Percentiles rank a stretch among this genome's conserved stretches.
These are phyloP conservation scores for Pristionchus fissidentatus DNA, from an alignment of 2,888 invertebrate species.

Conservation along the genomic window DNA sequence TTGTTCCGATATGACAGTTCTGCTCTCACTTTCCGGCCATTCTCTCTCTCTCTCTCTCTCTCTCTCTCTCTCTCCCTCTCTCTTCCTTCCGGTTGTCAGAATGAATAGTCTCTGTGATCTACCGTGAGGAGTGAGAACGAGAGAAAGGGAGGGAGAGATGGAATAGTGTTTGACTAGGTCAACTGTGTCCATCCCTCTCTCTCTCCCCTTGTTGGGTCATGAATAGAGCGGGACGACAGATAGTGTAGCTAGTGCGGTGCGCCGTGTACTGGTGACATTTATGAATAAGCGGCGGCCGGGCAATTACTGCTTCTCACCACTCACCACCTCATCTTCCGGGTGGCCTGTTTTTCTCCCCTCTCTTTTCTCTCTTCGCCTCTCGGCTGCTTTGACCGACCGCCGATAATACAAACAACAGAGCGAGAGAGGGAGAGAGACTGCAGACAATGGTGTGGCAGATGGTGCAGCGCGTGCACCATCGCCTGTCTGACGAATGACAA, in stretches of 20 bases:
- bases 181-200: too few species aligned
- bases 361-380: background rate
- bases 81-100: background rate
- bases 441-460: background rate
- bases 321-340: constrained; percentile 22
- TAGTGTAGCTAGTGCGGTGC: background rate
- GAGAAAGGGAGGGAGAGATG: too few species aligned
- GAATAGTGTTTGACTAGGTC: constrained; percentile 36
- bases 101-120: constrained; percentile 21
- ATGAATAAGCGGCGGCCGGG: constrained; percentile 2
- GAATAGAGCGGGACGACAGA: background rate
- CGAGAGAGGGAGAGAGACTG: constrained; percentile 22
- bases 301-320: constrained; percentile 11
- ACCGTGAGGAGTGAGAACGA: background rate
- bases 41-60: background rate
- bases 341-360: constrained; percentile 26
- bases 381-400: constrained; percentile 9
- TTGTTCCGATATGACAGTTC: constrained; percentile 2
- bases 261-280: background rate
- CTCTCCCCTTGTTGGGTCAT: constrained; percentile 32
- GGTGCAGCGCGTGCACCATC: background rate
- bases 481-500: background rate
- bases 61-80: background rate
- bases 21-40: too few species aligned
- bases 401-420: constrained; percentile 37